Evolutionary conservation across 1,140 invertebrate species (phyloP), one percentile per base, ranked within the genome.

Genomic region (Procambarus virginalis): DNA sequence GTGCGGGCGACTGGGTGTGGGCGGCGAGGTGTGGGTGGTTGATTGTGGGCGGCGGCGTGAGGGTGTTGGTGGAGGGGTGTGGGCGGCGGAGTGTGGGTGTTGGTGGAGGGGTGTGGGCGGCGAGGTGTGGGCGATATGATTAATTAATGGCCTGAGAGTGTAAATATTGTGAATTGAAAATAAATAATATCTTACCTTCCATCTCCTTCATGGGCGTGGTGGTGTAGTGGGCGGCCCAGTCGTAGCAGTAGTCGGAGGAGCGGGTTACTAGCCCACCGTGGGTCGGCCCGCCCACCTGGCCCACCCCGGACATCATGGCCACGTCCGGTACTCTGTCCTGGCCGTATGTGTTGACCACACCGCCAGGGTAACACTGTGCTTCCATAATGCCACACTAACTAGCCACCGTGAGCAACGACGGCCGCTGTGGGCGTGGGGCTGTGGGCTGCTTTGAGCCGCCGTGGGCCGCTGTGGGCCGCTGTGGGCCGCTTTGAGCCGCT

Each of bases 121-220:
- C 20, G 6, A 2, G 20, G 2, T 10, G 64, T 6, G 10, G 49
- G 49, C 49, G 48, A 34, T 73, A 20, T 73, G 70, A 34, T 14
- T 6, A 73, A 34, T 34, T 73, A 73, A 73, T 73, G 70, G 70
- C 6, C 70, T 14, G 70, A 34, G 34, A 34, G n/a, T 55, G 4
- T 55, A 55, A 22, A 9, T 60, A n/a, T 60, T 81, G 51, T 55
- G 8, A 55, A 55, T 1, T 34, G 51, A 55, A 2, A 55, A 9
- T 12, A 55, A 12, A 5, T 12, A 9, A 1, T 12, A 45, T 22
- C 86, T 87, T 80, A 87, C 86, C 86, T 87, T 87, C 86, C 86
- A 87, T 87, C 45, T 87, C 86, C 64, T 87, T 87, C 86, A 87
- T 87, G 86, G 86, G 86, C 77, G 86, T 87, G 6, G 86, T 73